Evolutionary conservation across 2,113 vertebrate species (phyloP).

Genomic region (Coracopsis vasa): DNA sequence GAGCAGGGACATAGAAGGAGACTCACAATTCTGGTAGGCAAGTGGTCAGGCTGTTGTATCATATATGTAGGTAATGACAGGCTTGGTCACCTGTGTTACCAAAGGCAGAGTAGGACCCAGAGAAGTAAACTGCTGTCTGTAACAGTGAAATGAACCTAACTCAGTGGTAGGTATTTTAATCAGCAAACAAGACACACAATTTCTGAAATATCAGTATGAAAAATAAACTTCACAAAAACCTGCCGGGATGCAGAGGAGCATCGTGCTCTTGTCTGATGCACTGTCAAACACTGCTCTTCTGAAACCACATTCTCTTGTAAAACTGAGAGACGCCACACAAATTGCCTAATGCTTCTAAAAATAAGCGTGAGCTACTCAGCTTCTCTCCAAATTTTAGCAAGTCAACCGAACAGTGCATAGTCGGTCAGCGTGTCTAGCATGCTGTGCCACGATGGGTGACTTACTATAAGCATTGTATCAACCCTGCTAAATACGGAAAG

Average conservation of each 20-base stretch:
- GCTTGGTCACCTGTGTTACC: background rate
- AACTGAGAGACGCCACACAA: background rate
- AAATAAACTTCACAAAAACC: background rate
- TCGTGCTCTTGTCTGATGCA: background rate
- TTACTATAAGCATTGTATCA: background rate
- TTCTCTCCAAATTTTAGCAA: slow-evolving; percentile 4
- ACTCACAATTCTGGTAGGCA: background rate
- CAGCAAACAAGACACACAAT: background rate
- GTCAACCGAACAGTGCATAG: background rate
- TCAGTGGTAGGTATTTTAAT: background rate
- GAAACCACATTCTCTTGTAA: background rate
- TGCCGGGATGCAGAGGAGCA: background rate
- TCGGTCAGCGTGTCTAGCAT: background rate
- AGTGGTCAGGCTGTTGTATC: background rate
- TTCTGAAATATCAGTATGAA: background rate
- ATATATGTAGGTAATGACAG: background rate
- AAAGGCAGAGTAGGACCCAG: background rate
- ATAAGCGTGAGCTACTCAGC: background rate
- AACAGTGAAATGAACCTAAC: background rate
- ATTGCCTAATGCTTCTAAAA: slow-evolving; percentile 15
- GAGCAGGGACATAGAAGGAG: background rate
- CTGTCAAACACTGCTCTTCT: background rate
- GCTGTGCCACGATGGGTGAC: background rate
- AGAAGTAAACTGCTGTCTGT: background rate
- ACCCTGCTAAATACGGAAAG: background rate